Percentiles rank a stretch among this genome's conserved stretches.
These are phyloP conservation scores for Pelobates fuscus DNA, from an alignment of 2,113 vertebrate species.

Conservation along the genomic window DNA sequence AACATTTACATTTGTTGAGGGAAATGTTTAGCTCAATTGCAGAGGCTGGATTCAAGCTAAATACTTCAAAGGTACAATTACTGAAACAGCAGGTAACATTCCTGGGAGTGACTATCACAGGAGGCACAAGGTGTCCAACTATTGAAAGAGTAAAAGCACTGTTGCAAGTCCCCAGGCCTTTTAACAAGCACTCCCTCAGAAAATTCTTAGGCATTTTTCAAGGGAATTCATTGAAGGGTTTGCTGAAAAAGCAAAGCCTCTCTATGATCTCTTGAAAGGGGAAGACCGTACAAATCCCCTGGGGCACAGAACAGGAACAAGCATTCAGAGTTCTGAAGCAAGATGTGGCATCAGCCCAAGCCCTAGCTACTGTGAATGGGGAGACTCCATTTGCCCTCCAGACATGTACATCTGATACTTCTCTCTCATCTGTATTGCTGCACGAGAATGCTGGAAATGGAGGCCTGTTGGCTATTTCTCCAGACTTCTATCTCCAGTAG, in stretches of 20 bases:
- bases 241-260: slow-evolving; percentile 3
- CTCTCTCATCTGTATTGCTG: background rate
- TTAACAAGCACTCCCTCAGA: no score
- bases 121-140: no score
- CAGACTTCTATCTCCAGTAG: background rate
- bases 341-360: background rate
- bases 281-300: background rate
- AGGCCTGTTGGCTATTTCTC: background rate
- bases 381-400: background rate
- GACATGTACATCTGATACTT: background rate
- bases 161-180: no score
- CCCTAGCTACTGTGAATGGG: background rate
- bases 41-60: no score
- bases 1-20: no score
- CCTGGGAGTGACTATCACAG: no score
- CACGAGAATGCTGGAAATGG: background rate
- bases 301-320: background rate
- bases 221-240: slow-evolving; percentile 7
- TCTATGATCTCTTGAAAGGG: background rate
- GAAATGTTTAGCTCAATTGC: no score
- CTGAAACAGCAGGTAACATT: no score
- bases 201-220: no score
- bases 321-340: background rate
- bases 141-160: no score
- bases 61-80: no score